phyloP scores from a whole-genome alignment of 2,113 vertebrate genomes.

The Trematomus loennbergii region DNA sequence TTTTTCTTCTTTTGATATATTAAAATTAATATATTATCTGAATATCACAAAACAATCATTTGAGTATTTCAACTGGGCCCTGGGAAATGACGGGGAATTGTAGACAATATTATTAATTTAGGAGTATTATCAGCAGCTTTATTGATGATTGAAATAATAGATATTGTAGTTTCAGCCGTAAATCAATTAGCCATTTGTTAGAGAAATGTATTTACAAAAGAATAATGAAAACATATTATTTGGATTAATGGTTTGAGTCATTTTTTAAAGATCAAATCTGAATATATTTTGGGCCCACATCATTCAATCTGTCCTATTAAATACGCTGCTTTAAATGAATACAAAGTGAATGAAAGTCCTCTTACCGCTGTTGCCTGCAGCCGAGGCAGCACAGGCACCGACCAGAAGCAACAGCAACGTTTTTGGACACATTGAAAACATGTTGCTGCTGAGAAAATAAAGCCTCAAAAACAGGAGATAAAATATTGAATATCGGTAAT shows the following conservation, averaged over 20 bases:
- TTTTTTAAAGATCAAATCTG: too few relatives aligned
- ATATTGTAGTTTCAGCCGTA: neutral
- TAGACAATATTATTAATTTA: neutral
- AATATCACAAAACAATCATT: neutral
- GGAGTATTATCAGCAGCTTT: neutral
- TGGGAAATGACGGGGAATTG: neutral
- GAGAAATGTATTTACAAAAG: too few relatives aligned
- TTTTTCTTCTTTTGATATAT: neutral
- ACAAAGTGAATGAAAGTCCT: neutral
- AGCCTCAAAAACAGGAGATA: neutral
- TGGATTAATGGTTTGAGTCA: too few relatives aligned
- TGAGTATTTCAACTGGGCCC: neutral
- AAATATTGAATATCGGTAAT: neutral
- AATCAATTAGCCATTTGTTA: neutral
- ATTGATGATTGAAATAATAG: neutral
- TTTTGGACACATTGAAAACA: slow-evolving; percentile 6
- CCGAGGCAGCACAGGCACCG: neutral
- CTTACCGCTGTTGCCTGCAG: slow-evolving; percentile 48
- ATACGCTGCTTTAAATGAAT: neutral
- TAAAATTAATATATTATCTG: neutral
- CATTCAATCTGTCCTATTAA: neutral
- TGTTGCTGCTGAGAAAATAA: neutral
- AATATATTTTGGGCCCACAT: too few relatives aligned
- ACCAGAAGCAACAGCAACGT: slow-evolving; percentile 9
- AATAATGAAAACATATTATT: too few relatives aligned